Evolutionary conservation across 2,797 vertebrate genomes (phyloP), one percentile per base, ranked within the genome.

Genomic region (Ctenosaura bakeri): DNA sequence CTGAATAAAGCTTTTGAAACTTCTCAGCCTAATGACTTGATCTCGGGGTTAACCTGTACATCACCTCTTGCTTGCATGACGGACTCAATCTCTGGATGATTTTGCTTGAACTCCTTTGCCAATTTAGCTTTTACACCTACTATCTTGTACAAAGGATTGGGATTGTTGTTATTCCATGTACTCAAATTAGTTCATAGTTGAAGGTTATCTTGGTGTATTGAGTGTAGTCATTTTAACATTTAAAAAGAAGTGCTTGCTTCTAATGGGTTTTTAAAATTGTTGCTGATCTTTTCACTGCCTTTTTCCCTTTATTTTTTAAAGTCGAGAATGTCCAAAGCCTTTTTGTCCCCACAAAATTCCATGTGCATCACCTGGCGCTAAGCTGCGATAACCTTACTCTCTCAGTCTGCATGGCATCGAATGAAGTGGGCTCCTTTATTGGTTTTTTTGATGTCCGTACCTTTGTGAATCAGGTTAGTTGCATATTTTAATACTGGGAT

Each of bases 401-500:
- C 62, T 99, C 99, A 0, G 98, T 98, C 2, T 99, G 98, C 91
- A 98, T 98, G 93, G 86, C 95, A 84, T 98, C 98, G 35, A 94
- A 94, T 1, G 98, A 98, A 62, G 76, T 94, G 0, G 96, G 97
- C 0, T 96, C 98, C 94, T 97, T 96, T 14, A 92, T 99, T 50
- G 96, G 97, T 26, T 99, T 99, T 96, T 99, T 98, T 83, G 99
- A 99, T 20, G 97, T 99, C 82, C 98, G 99, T 26, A 98, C 98
- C 0, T 98, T 99, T 92, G 93, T 98, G n/a, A 99, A 99, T 93
- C 97, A 98, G 99, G 99, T 99, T 96, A 81, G 93, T 83, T 8
- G 32, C 24, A 9, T 71, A 0, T n/a, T 87, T 79, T 78, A 71
- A 56, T 71, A 2, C 32, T 2, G n/a, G 35, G 6, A 79, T 12